A percentile compares a stretch with the other conserved stretches of the same genome.
These are phyloP conservation scores for Nebria salina DNA, from an alignment of 2,888 invertebrate genomes.

Conservation along the genomic window DNA sequence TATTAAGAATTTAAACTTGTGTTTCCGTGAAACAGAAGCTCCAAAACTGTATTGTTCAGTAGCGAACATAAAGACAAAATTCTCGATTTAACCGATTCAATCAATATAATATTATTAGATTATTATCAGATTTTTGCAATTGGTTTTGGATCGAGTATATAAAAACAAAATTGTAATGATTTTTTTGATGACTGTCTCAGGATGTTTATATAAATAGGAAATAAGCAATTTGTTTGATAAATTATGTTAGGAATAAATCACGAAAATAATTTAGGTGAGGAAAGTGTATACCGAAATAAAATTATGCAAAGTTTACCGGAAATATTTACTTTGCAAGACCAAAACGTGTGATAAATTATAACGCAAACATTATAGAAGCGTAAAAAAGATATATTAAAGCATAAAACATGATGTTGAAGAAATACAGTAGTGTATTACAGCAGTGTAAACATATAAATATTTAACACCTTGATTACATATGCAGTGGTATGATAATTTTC, in stretches of 20 bases:
- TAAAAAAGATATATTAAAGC: neutral
- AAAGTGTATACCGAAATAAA: neutral
- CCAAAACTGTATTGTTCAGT: neutral
- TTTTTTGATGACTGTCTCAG: too few relatives aligned
- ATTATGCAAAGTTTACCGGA: neutral
- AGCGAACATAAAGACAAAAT: too few relatives aligned
- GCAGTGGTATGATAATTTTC: neutral
- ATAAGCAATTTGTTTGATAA: too few relatives aligned
- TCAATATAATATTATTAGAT: too few relatives aligned
- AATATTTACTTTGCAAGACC: neutral
- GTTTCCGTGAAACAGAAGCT: neutral
- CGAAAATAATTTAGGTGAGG: neutral
- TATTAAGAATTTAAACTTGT: neutral
- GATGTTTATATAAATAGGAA: too few relatives aligned
- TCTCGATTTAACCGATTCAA: too few relatives aligned
- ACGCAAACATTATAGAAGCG: neutral
- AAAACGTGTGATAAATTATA: neutral
- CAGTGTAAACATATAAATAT: neutral
- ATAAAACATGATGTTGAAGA: neutral
- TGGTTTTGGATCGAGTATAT: too few relatives aligned
- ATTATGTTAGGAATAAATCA: too few relatives aligned
- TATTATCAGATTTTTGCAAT: too few relatives aligned
- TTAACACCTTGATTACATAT: neutral
- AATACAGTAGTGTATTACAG: neutral
- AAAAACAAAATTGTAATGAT: too few relatives aligned